A percentile compares a stretch with the other conserved stretches of the same genome.
These are phyloP conservation scores for Helicorthomorpha holstii DNA, from an alignment of 1,140 invertebrate genomes.

Conservation along the genomic window DNA sequence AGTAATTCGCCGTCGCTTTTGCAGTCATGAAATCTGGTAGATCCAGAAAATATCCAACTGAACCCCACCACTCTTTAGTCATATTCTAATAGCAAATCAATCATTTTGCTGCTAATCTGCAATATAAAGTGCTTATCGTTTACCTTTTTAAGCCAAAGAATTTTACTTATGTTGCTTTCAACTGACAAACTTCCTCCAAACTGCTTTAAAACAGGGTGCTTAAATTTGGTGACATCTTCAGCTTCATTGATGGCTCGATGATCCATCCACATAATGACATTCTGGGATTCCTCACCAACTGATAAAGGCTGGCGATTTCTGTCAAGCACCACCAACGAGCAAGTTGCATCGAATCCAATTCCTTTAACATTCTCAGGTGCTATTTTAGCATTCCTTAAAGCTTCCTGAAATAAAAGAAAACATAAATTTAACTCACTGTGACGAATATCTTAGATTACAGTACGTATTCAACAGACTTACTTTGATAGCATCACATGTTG, in stretches of 20 bases:
- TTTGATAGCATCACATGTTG: constrained; percentile 45
- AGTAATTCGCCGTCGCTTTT: constrained; percentile 58
- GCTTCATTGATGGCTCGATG: constrained; percentile 73
- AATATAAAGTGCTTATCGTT: background rate
- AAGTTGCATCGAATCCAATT: constrained; percentile 91
- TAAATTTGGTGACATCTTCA: constrained; percentile 54
- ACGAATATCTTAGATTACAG: too few species aligned
- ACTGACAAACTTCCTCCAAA: constrained; percentile 81
- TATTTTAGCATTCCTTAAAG: constrained; percentile 36
- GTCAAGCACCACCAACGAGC: constrained; percentile 72
- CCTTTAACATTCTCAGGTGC: constrained; percentile 45
- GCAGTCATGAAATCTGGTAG: constrained; percentile 87
- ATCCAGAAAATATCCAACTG: constrained; percentile 65
- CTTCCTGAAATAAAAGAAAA: constrained; percentile 32
- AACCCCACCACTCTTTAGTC: constrained; percentile 41
- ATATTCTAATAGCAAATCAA: constrained; percentile 33
- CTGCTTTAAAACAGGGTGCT: constrained; percentile 59
- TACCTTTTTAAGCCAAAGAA: constrained; percentile 74
- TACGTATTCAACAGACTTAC: too few species aligned
- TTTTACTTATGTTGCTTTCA: constrained; percentile 90
- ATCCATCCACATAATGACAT: constrained; percentile 95
- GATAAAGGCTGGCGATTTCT: constrained; percentile 47
- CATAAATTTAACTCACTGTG: constrained; percentile 3
- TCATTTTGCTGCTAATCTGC: background rate
- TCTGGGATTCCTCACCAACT: constrained; percentile 51